Evolutionary conservation across 2,113 vertebrate species (phyloP).

Genomic region (Pardalotus punctatus): DNA sequence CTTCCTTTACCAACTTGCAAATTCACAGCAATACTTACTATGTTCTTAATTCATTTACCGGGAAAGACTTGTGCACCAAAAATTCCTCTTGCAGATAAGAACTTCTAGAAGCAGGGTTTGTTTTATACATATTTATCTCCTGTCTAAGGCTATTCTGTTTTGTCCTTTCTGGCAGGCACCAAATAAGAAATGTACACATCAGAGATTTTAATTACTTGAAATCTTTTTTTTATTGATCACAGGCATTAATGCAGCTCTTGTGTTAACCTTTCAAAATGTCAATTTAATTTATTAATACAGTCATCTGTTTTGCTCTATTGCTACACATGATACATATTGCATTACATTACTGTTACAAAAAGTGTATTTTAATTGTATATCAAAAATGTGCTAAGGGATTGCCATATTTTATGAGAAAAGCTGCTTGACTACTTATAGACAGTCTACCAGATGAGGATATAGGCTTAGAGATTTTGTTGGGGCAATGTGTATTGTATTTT

Average conservation of each 20-base stretch:
- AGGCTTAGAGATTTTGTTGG: background rate
- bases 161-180: constrained; percentile 38
- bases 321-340: background rate
- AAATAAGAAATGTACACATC: constrained; percentile 61
- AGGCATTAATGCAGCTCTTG: constrained; percentile 53
- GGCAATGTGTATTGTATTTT: background rate
- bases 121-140: constrained; percentile 56
- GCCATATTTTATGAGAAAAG: background rate
- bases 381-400: constrained; percentile 30
- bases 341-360: constrained; percentile 26
- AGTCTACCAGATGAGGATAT: background rate
- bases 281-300: constrained; percentile 63
- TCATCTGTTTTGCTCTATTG: constrained; percentile 25
- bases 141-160: background rate
- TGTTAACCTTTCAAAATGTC: constrained; percentile 72
- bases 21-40: background rate
- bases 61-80: background rate
- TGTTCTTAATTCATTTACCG: background rate
- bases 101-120: background rate
- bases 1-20: background rate
- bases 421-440: background rate
- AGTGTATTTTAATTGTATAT: constrained; percentile 30
- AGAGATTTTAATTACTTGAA: constrained; percentile 74
- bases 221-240: constrained; percentile 66
- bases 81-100: background rate